Evolutionary conservation across 2,888 invertebrate genomes (phyloP), one percentile per base, ranked within the genome.

Genomic region (Andrena haemorrhoa): DNA sequence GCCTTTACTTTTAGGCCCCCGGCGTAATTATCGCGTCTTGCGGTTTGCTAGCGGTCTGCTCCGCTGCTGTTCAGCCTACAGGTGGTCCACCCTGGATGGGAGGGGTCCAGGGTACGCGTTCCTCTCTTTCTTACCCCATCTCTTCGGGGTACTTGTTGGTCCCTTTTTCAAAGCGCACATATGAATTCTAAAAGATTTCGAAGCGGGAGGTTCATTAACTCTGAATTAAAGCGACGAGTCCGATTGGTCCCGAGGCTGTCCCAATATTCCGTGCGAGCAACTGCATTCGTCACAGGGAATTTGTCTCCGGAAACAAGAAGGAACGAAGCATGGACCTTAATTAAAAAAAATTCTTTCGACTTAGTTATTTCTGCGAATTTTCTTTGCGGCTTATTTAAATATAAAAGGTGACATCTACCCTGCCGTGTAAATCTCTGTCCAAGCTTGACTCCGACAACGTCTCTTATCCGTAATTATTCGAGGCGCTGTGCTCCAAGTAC

Each of bases 11-110:
- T 89, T 85, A 84, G 87, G 82, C 82, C 84, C 64, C 82, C 84
- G 87, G 84, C 89, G 90, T 91, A 91, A 92, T 92, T 90, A 90
- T 89, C 89, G 88, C 88, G 89, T 90, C 89, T 89, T 91, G 91
- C 87, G 91, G 92, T 91, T 91, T 87, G 86, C 90, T 88, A 83
- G 91, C 86, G 91, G 91, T 90, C 89, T 87, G 83, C 79, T 78
- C 82, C 81, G 85, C 86, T 81, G 87, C 86, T 70, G 85, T 82
- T 76, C 76, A 72, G 77, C 81, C 89, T 89, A 86, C 91, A 91
- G 91, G 91, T 92, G 92, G 92, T 91, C 91, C 86, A 66, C 69
- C 68, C 74, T 58, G 63, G 10, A 60, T 81, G 84, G 41, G 23
- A 10, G 56, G 16, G 66, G 53, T 73, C 72, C 82, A 64, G 65